These are phyloP conservation scores for Callyntrura sp. DNA, from an alignment of 2,888 invertebrate genomes.

Conservation along the genomic window DNA sequence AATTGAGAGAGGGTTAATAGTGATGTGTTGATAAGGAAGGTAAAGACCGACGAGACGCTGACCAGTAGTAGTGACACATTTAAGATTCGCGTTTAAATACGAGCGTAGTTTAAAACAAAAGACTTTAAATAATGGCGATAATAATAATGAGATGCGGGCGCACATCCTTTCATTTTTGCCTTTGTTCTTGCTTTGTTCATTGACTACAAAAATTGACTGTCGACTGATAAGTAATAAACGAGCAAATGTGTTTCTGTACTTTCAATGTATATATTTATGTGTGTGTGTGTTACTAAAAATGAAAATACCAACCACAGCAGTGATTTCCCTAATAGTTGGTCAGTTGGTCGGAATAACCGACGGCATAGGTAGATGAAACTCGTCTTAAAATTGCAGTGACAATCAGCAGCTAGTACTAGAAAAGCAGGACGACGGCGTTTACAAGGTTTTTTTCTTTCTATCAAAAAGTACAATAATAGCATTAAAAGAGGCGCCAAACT, in stretches of 20 bases:
- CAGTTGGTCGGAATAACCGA: too few relatives aligned
- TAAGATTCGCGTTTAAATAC: slow-evolving; percentile 26
- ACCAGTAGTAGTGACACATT: slow-evolving; percentile 1
- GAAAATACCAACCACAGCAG: too few relatives aligned
- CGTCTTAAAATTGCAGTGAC: not conserved
- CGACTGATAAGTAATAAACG: slow-evolving; percentile 44
- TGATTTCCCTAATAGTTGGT: too few relatives aligned
- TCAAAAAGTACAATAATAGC: not conserved
- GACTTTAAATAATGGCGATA: slow-evolving; percentile 45
- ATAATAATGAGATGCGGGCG: slow-evolving; percentile 54
- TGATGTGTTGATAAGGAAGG: too few relatives aligned
- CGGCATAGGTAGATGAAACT: not conserved
- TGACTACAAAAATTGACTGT: slow-evolving; percentile 32
- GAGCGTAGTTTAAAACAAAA: slow-evolving; percentile 34
- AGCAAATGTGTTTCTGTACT: not conserved
- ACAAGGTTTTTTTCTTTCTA: not conserved
- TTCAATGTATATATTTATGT: not conserved
- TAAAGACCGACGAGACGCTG: too few relatives aligned
- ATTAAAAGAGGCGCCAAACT: slow-evolving; percentile 3
- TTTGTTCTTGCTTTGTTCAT: slow-evolving; percentile 6
- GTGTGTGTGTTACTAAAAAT: slow-evolving; percentile 1
- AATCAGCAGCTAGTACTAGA: too few relatives aligned
- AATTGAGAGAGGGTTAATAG: too few relatives aligned
- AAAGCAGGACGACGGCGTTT: not conserved
- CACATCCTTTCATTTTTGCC: slow-evolving; percentile 34